phyloP scores from a whole-genome alignment of 53 echinoderm and acorn worm species.

The Stichopus horrens region DNA sequence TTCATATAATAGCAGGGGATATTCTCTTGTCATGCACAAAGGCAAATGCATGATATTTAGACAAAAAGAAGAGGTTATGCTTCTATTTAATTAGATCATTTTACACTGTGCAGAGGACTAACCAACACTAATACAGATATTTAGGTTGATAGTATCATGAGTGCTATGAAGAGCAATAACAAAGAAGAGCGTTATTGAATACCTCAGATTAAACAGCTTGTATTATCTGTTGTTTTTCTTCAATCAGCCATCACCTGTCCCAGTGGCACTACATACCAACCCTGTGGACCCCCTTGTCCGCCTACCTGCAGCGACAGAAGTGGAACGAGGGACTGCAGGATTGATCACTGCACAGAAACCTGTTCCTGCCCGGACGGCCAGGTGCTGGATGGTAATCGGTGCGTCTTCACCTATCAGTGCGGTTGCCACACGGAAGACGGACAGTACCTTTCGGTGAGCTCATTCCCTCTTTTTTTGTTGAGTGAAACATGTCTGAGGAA shows the following conservation, averaged over 20 bases:
- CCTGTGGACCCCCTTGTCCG: constrained; percentile 63
- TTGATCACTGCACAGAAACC: constrained; percentile 56
- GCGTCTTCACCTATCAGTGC: constrained; percentile 75
- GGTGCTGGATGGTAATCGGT: constrained; percentile 63
- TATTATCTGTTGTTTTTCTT: background rate
- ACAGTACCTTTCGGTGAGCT: constrained; percentile 57
- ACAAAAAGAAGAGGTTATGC: too few relatives aligned
- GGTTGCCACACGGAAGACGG: constrained; percentile 67
- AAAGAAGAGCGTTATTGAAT: too few relatives aligned
- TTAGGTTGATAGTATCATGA: too few relatives aligned
- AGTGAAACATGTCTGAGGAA: too few relatives aligned
- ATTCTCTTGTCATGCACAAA: too few relatives aligned
- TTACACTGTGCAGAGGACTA: too few relatives aligned
- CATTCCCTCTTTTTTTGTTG: too few relatives aligned
- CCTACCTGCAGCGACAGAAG: constrained; percentile 59
- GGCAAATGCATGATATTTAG: too few relatives aligned
- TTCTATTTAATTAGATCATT: too few relatives aligned
- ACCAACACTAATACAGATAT: too few relatives aligned
- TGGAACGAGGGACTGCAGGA: background rate
- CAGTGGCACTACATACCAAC: constrained; percentile 58
- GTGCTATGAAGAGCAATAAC: too few relatives aligned
- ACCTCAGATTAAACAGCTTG: background rate
- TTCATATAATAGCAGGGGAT: too few relatives aligned
- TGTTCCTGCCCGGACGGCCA: constrained; percentile 75
- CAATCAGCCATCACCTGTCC: constrained; percentile 52